phyloP scores from a whole-genome alignment of 2,113 vertebrate genomes.

The Sinocyclocheilus anshuiensis region DNA sequence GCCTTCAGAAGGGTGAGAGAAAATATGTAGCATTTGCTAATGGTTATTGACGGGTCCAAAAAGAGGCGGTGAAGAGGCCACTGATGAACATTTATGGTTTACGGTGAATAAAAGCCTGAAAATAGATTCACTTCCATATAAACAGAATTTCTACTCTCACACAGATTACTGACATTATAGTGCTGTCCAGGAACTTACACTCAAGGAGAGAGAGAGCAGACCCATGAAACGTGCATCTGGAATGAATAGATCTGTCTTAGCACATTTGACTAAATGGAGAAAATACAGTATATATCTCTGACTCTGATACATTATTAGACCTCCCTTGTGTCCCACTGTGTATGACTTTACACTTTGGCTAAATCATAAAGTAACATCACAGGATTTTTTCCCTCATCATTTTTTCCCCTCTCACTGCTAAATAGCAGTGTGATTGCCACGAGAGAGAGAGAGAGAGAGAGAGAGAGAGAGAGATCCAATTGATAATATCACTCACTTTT shows the following conservation, averaged over 20 bases:
- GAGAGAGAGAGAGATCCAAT: too few relatives aligned
- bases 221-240: not conserved
- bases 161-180: not conserved
- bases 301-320: not conserved
- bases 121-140: conserved; percentile 15
- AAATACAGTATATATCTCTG: not conserved
- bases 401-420: not conserved
- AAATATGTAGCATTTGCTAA: conserved; percentile 29
- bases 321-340: not conserved
- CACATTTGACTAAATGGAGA: not conserved
- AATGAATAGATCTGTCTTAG: not conserved
- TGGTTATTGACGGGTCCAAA: conserved; percentile 25
- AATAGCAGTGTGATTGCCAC: not conserved
- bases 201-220: not conserved
- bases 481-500: too few relatives aligned
- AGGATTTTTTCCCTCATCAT: not conserved
- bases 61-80: not conserved
- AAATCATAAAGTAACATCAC: not conserved
- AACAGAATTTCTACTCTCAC: not conserved
- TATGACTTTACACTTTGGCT: not conserved
- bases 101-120: not conserved
- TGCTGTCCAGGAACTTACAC: not conserved
- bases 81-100: conserved; percentile 24
- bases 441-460: too few relatives aligned
- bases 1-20: conserved; percentile 26